Conservation (phyloP, 30 jellyfish, hydroid and myxozoan species). For the Aurelia coerulea region DNA sequence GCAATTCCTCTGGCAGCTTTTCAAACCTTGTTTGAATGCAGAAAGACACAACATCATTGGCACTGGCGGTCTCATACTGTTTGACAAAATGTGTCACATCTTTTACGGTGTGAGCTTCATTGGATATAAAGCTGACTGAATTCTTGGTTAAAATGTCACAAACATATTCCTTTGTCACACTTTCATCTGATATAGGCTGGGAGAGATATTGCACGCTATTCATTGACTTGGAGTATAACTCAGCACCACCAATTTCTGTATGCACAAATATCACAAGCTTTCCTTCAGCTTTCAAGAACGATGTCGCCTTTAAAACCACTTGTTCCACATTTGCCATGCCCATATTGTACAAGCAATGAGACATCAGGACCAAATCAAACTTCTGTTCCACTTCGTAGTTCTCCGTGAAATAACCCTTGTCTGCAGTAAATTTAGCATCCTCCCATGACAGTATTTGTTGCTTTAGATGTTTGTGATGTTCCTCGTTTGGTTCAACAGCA, state of each 20-base stretch:
- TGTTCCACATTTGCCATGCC: slow-evolving; percentile 3
- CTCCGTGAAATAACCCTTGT: slow-evolving; percentile 14
- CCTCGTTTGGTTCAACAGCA: neutral
- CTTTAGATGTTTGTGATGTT: slow-evolving; percentile 19
- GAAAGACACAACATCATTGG: too few species aligned
- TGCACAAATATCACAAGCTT: too few species aligned
- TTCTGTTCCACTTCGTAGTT: slow-evolving; percentile 19
- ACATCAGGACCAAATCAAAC: slow-evolving; percentile 21
- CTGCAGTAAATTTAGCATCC: neutral
- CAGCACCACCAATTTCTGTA: slow-evolving; percentile 8
- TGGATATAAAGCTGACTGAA: neutral
- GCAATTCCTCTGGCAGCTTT: slow-evolving; percentile 6
- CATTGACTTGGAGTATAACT: neutral
- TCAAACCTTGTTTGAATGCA: too few species aligned
- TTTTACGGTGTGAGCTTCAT: neutral
- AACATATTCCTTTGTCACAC: too few species aligned
- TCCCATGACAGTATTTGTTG: slow-evolving; percentile 32
- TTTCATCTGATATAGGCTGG: neutral
- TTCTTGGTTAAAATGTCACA: neutral
- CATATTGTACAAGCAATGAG: slow-evolving; percentile 28
- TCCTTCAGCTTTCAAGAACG: slow-evolving; percentile 14
- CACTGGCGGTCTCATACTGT: too few species aligned
- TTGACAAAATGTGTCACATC: neutral
- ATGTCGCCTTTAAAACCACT: slow-evolving; percentile 10
- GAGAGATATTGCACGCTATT: neutral